Evolutionary conservation across 2,113 vertebrate genomes (phyloP), one percentile per base, ranked within the genome.

Genomic region (Dinomys branickii): DNA sequence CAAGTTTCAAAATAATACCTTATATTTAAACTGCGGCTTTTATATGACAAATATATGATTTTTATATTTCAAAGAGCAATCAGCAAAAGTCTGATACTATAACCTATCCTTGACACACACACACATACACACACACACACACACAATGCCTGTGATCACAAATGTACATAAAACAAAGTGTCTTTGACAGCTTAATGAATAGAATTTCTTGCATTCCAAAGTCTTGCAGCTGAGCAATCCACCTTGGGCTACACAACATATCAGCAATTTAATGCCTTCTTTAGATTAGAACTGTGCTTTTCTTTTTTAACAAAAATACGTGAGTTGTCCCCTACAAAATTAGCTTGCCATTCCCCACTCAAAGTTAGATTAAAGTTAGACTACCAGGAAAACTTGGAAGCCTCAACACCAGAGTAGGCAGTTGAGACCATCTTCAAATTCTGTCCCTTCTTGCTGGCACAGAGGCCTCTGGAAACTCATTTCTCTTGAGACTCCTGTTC

Each of bases 1-100:
- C 9, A 94, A 95, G 54, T 95, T 94, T 96, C 69, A 83, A 83
- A 95, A 93, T 93, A 93, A 95, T 95, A 95, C n/a, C 52, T 88
- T 85, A 28, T 73, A 94, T 94, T 97, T 97, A 94, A 96, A 90
- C 84, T 52, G 38, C 41, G 30, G 59, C 87, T 95, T 95, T 95
- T 94, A 90, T 97, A 95, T 93, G 85, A 81, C 75, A 94, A 91
- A 95, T 26, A 44, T 41, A 86, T 78, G 38, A 73, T 94, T 95
- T 95, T 95, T 94, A 90, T 97, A 96, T 93, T 89, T 82, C 69
- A 94, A 93, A 94, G 58, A 65, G 77, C 59, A 97, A 90, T 85
- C 81, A 67, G 80, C 7, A 65, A 97, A 95, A 94, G 33, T 87
- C 86, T 95, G 58, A 86, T 96, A 95, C 90, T 90, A 65, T 69